Conservation (phyloP, 2,888 invertebrate genomes). For the Cantharis rustica region DNA sequence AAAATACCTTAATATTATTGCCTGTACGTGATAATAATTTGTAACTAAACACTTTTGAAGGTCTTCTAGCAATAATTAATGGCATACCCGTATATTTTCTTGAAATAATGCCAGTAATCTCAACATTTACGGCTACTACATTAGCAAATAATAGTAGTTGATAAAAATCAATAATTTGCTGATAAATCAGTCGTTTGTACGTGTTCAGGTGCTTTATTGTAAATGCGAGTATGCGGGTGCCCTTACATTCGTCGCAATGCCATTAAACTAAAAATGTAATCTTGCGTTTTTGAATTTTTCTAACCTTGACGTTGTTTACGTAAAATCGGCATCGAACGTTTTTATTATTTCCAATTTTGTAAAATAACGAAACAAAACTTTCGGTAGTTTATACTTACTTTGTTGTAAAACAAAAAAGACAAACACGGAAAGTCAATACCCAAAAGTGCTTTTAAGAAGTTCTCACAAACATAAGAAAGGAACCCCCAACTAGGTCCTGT, state of each 20-base stretch:
- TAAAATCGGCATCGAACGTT: not conserved
- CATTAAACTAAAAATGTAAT: not conserved
- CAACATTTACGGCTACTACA: not conserved
- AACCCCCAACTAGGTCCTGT: not conserved
- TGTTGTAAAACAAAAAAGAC: not conserved
- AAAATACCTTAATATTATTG: not conserved
- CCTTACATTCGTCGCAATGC: not conserved
- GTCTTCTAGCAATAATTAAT: not conserved
- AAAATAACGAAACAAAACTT: not conserved
- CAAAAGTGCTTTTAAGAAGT: conserved; percentile 17
- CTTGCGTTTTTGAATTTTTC: not conserved
- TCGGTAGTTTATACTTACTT: not conserved
- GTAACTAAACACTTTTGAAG: not conserved
- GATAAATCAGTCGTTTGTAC: not conserved
- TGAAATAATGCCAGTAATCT: not conserved
- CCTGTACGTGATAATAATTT: not conserved
- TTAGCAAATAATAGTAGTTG: not conserved
- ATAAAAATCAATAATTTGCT: not conserved
- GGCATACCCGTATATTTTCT: not conserved
- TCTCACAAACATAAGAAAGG: conserved; percentile 16
- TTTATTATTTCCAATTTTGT: not conserved
- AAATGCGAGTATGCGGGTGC: not conserved
- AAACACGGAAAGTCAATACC: not conserved
- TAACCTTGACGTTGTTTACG: not conserved
- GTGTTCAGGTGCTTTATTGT: not conserved